Evolutionary conservation across 1,140 invertebrate genomes (phyloP), one percentile per base, ranked within the genome.

Genomic region (Nylanderia fulva): DNA sequence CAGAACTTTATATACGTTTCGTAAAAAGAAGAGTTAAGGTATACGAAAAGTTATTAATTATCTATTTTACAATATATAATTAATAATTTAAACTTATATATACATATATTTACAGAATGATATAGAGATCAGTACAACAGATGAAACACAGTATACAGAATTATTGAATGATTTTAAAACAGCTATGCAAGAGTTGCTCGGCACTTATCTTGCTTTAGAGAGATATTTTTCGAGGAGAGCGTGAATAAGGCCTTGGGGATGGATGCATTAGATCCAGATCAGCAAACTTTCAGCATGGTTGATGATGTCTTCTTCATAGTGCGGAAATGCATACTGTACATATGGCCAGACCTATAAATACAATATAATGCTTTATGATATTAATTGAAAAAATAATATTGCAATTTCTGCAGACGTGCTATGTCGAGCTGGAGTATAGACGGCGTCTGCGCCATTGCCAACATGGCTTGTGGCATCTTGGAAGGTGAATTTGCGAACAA

Each of bases 281-380:
- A 97, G 66, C 96, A 97, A 83, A 98, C 97, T 3, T 99, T 99
- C 0, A 99, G 98, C 89, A 97, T 99, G 95, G 97, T 99, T 0
- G 99, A 99, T 94, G 99, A 99, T 95, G 97, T 99, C 3, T 99
- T 99, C 94, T 99, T 99, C 93, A 99, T 99, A 86, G 96, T 99
- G 0, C 98, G 98, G 89, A 99, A 99, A 95, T 99, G 98, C 92
- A 97, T 99, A 48, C 97, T 97, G 98, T 98, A 95, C 89, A 21
- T 69, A 29, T 48, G 9, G n/a, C 7, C 18, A 76, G 18, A 1
- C 42, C 60, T 61, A 7, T 24, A 2, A 2, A 29, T 18, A 0
- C 11, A 8, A n/a, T 61, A 48, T 2, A 27, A 15, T 48, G n/a
- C n/a, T 36, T 54, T 48, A 52, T 69, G 48, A 64, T 61, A 11